Evolutionary conservation across 2,888 invertebrate species (phyloP).

Genomic region (Pseudococcus longispinus): DNA sequence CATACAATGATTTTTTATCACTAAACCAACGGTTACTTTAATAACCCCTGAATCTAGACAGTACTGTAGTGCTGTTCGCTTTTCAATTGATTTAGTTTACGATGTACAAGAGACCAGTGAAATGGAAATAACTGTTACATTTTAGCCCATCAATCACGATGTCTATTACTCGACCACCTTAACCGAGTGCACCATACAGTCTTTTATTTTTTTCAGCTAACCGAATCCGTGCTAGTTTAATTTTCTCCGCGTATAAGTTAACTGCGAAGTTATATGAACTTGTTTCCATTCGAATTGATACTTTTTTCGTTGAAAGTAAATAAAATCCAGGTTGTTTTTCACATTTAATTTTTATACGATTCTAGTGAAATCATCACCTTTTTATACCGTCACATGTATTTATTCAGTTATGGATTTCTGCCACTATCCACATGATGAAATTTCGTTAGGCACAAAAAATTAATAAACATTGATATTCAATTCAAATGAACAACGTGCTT

Average conservation of each 20-base stretch:
- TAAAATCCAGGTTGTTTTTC: not conserved
- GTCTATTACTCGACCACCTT: conserved; percentile 31
- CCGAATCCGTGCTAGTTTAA: conserved; percentile 22
- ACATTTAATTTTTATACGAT: not conserved
- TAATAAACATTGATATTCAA: not conserved
- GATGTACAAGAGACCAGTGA: conserved; percentile 20
- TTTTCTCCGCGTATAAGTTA: conserved; percentile 14
- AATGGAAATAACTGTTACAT: conserved; percentile 33
- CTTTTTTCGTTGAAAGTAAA: not conserved
- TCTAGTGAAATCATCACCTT: not conserved
- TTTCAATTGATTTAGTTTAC: conserved; percentile 37
- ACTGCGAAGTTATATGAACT: conserved; percentile 1
- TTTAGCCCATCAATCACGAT: conserved; percentile 33
- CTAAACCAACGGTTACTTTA: not conserved
- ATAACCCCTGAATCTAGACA: conserved; percentile 5
- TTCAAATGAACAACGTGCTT: not conserved
- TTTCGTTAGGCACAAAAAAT: not conserved
- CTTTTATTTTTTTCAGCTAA: conserved; percentile 21
- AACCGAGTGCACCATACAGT: not conserved
- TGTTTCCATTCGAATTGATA: conserved; percentile 29
- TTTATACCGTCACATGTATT: no score
- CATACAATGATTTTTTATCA: not conserved
- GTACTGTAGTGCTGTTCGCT: not conserved
- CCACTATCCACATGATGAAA: no score
- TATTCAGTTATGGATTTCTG: no score